Evolutionary conservation across 2,113 vertebrate genomes (phyloP).

Genomic region (Hydrochoerus hydrochaeris): DNA sequence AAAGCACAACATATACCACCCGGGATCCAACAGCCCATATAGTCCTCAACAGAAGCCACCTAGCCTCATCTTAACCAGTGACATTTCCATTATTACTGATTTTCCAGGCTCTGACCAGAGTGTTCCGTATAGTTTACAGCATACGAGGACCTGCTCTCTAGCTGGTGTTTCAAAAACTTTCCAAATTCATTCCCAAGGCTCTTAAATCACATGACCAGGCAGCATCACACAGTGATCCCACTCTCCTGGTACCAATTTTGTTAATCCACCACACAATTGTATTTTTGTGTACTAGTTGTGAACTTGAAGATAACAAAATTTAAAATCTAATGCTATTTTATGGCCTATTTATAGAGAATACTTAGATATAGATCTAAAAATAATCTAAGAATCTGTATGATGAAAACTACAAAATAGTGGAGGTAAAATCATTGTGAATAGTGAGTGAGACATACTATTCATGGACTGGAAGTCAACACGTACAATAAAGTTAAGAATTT

Average conservation of each 20-base stretch:
- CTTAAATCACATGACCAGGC: background rate
- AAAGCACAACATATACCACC: background rate
- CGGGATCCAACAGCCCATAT: background rate
- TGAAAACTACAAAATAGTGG: background rate
- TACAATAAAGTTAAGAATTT: background rate
- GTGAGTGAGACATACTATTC: background rate
- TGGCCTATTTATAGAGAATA: background rate
- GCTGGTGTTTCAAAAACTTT: background rate
- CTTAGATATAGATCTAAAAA: background rate
- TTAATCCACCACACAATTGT: background rate
- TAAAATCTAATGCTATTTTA: background rate
- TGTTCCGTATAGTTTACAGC: background rate
- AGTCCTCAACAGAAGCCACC: background rate
- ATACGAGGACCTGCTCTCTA: background rate
- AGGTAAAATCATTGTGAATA: background rate
- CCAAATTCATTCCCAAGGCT: background rate
- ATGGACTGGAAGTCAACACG: background rate
- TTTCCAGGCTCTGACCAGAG: background rate
- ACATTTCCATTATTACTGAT: background rate
- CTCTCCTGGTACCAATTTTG: background rate
- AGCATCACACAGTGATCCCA: background rate
- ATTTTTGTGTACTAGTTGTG: background rate
- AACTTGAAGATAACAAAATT: background rate
- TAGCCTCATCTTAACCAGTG: background rate
- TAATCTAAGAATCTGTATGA: background rate